Conservation (phyloP, 1,140 invertebrate species). For the Ptiloglossa arizonensis region DNA sequence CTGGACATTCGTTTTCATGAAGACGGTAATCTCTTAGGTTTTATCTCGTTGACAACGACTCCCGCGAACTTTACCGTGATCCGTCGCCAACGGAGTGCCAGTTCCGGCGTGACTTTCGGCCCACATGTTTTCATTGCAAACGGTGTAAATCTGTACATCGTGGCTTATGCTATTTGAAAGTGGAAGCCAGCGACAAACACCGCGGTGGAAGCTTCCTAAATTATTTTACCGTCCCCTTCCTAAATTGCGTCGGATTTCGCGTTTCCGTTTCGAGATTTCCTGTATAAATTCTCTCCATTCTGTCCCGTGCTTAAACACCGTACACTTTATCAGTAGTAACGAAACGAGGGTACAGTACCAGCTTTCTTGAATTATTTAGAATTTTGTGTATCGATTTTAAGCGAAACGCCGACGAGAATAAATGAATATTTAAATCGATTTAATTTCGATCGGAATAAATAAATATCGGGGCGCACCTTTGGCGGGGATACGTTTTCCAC, state of each 20-base stretch:
- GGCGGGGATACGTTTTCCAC: too few relatives aligned
- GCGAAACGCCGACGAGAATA: too few relatives aligned
- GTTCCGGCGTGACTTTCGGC: constrained; percentile 33
- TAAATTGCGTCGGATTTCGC: constrained; percentile 8
- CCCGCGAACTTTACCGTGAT: constrained; percentile 39
- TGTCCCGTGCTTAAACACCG: too few relatives aligned
- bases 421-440: too few relatives aligned
- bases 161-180: constrained; percentile 42
- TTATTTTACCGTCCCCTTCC: not conserved
- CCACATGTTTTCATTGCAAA: constrained; percentile 29
- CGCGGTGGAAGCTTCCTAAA: not conserved
- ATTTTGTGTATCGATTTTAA: too few relatives aligned
- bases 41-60: constrained; percentile 35
- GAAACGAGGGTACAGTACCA: too few relatives aligned
- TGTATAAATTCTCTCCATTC: not conserved
- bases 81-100: constrained; percentile 16
- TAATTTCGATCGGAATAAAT: too few relatives aligned
- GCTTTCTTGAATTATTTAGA: too few relatives aligned
- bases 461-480: too few relatives aligned
- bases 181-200: constrained; percentile 12
- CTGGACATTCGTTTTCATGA: constrained; percentile 46
- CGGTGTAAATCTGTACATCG: constrained; percentile 28
- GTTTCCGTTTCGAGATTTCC: not conserved
- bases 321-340: not conserved
- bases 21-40: constrained; percentile 47